Evolutionary conservation across 1,140 invertebrate genomes (phyloP).

Genomic region (Heterodera carotae): DNA sequence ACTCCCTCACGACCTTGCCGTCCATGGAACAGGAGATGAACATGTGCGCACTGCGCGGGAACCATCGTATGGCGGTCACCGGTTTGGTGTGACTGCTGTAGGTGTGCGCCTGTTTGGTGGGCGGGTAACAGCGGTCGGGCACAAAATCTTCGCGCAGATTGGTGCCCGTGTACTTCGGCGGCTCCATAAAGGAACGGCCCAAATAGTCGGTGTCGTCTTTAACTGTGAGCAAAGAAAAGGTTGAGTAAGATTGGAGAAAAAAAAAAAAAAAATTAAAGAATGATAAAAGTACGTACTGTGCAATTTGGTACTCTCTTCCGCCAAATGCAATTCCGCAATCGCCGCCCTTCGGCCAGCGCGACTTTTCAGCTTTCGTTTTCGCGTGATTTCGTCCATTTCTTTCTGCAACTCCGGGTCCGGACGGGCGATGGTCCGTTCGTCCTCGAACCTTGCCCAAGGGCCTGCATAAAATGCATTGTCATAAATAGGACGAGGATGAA

Average conservation of each 20-base stretch:
- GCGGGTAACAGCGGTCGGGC: slow-evolving; percentile 93
- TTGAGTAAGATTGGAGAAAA: slow-evolving; percentile 27
- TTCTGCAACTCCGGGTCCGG: slow-evolving; percentile 86
- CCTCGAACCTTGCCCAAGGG: slow-evolving; percentile 91
- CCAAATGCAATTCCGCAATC: slow-evolving; percentile 49
- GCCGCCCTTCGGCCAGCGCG: slow-evolving; percentile 51
- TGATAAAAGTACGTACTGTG: slow-evolving; percentile 75
- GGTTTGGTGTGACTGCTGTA: slow-evolving; percentile 97
- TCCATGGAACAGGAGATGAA: slow-evolving; percentile 95
- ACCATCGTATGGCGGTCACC: slow-evolving; percentile 92
- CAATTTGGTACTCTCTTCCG: slow-evolving; percentile 88
- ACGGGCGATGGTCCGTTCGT: slow-evolving; percentile 83
- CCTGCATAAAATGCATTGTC: slow-evolving; percentile 75
- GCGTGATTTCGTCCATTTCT: slow-evolving; percentile 86
- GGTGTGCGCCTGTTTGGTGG: slow-evolving; percentile 92
- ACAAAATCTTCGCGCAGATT: slow-evolving; percentile 87
- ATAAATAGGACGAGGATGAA: no score
- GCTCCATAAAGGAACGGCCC: slow-evolving; percentile 87
- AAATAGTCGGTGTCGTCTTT: slow-evolving; percentile 94
- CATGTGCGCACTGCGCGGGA: slow-evolving; percentile 89
- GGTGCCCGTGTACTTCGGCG: slow-evolving; percentile 91
- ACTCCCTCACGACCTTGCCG: slow-evolving; percentile 81
- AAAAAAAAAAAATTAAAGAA: not conserved
- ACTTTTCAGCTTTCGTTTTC: slow-evolving; percentile 57
- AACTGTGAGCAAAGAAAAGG: slow-evolving; percentile 71